Evolutionary conservation across 2,113 vertebrate genomes (phyloP), one percentile per base, ranked within the genome.

Genomic region (Pavo muticus): DNA sequence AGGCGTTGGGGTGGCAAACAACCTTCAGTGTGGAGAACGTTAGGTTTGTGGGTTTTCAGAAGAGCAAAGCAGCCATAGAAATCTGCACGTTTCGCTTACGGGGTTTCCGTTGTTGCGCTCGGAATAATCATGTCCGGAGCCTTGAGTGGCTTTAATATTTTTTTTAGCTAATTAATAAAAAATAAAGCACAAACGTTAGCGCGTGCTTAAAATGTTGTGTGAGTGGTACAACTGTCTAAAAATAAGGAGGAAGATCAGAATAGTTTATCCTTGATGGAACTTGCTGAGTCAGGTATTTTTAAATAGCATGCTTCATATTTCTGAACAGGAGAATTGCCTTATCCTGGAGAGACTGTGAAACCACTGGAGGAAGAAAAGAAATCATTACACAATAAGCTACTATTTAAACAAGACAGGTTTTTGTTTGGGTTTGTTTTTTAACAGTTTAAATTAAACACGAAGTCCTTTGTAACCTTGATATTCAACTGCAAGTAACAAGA

Each of bases 231-330:
- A 54, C 21, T 45, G 52, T 65, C 80, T 91, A 82, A 83, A 95
- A 94, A 76, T 77, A 91, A 77, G 32, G 29, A 63, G 56, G 25
- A 84, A 57, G 42, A 71, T 71, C 16, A 69, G 8, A 35, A 18
- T 81, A 57, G 29, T 86, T 84, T 75, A 77, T 95, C 60, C 70
- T 80, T 77, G 48, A 19, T 84, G 71, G 64, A 85, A 84, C 57
- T 50, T 81, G 42, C 71, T 88, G 82, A 78, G 63, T 93, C 35
- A 25, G 11, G 6, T 73, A 24, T 9, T 90, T 95, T 93, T 80
- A 73, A 90, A 85, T 57, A 73, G 48, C 37, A 13, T 76, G 44
- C 23, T 76, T 87, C 2, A 0, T 76, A 29, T 76, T 91, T 76
- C 73, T 79, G 20, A 63, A 39, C 17, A 57, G 48, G 27, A 81